Conservation (phyloP, 2,888 invertebrate genomes). For the Eristalis intricaria region DNA sequence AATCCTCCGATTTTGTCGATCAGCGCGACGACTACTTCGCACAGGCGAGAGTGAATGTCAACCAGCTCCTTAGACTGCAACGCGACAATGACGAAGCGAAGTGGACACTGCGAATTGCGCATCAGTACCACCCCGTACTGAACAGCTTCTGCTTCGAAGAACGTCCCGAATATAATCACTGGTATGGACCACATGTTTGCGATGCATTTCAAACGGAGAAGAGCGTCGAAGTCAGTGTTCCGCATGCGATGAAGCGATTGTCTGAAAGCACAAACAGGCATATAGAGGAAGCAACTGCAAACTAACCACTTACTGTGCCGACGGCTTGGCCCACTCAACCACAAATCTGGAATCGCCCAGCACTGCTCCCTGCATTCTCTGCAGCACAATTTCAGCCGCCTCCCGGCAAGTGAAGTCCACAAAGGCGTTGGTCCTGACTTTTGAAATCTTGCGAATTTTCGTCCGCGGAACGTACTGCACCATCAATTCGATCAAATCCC, state of each 20-base stretch:
- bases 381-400: conserved; percentile 74
- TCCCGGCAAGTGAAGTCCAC: conserved; percentile 75
- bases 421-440: conserved; percentile 76
- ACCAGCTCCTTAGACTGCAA: conserved; percentile 73
- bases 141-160: conserved; percentile 69
- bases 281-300: not conserved
- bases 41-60: conserved; percentile 76
- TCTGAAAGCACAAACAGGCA: conserved; percentile 53
- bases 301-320: conserved; percentile 74
- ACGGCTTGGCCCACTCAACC: conserved; percentile 77
- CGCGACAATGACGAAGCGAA: conserved; percentile 73
- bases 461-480: conserved; percentile 73
- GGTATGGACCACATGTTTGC: conserved; percentile 77
- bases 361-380: conserved; percentile 73
- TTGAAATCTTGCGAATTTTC: conserved; percentile 75
- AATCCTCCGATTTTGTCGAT: conserved; percentile 76
- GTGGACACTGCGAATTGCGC: conserved; percentile 68
- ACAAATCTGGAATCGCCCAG: conserved; percentile 73
- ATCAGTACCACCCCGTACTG: conserved; percentile 75
- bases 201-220: conserved; percentile 76
- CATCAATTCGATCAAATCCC: conserved; percentile 74
- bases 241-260: conserved; percentile 75
- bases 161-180: conserved; percentile 76
- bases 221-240: conserved; percentile 75
- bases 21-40: conserved; percentile 75